Evolutionary conservation across 92 coral and sea anemone species (phyloP).

Genomic region (Parazoanthus atlanticus): DNA sequence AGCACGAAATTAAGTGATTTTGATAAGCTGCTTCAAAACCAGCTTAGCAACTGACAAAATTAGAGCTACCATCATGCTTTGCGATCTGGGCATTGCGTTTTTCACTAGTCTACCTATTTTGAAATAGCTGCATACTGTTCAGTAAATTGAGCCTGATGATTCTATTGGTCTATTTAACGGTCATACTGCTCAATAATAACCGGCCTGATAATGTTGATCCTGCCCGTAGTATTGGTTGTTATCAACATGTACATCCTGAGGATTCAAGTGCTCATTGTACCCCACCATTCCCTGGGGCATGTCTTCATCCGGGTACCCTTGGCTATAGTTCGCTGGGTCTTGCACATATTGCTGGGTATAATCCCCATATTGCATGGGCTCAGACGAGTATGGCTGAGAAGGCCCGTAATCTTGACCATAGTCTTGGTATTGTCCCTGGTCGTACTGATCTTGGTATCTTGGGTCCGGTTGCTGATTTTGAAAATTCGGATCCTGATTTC

Average conservation of each 20-base stretch:
- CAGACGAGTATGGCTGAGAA: slow-evolving; percentile 47
- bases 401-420: slow-evolving; percentile 50
- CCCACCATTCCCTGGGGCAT: slow-evolving; percentile 39
- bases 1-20: no score
- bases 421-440: slow-evolving; percentile 76
- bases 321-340: slow-evolving; percentile 52
- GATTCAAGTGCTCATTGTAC: slow-evolving; percentile 37
- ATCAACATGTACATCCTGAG: slow-evolving; percentile 33
- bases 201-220: slow-evolving; percentile 14
- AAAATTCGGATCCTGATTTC: slow-evolving; percentile 44
- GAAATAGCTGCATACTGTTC: neutral
- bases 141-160: neutral
- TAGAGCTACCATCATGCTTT: no score
- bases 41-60: no score
- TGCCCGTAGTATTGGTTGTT: slow-evolving; percentile 39
- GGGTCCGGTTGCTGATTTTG: slow-evolving; percentile 67
- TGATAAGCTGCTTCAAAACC: no score
- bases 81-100: no score
- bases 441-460: slow-evolving; percentile 64
- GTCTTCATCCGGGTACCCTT: slow-evolving; percentile 37
- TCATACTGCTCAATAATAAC: slow-evolving; percentile 17
- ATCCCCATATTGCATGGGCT: slow-evolving; percentile 62
- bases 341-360: slow-evolving; percentile 77
- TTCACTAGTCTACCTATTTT: no score
- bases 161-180: neutral